Percentiles rank a stretch among this genome's conserved stretches.
phyloP scores from a whole-genome alignment of 2,888 invertebrate species.

The Drosophila pseudotalamancana region DNA sequence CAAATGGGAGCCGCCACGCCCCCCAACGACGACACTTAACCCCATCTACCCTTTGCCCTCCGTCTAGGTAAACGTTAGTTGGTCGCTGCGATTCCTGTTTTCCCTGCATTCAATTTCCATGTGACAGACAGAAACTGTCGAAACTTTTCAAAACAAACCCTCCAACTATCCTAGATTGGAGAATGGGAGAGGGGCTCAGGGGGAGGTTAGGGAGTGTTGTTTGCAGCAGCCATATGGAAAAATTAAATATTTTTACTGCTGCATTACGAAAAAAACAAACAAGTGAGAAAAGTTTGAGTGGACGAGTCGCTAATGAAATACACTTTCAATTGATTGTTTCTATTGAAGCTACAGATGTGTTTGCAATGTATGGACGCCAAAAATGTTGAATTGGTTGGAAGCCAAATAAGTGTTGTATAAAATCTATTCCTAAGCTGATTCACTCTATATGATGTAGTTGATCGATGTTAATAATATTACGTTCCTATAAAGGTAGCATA shows the following conservation, averaged over 20 bases:
- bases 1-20: constrained; percentile 8
- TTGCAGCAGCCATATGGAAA: constrained; percentile 8
- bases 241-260: constrained; percentile 12
- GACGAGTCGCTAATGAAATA: neutral
- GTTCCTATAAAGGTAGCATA: too few relatives aligned
- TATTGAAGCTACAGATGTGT: too few relatives aligned
- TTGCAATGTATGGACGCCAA: too few relatives aligned
- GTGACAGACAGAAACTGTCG: constrained; percentile 66
- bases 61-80: constrained; percentile 14
- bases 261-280: neutral
- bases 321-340: neutral
- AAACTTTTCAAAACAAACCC: constrained; percentile 70
- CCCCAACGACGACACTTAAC: neutral
- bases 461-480: too few relatives aligned
- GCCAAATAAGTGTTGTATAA: too few relatives aligned
- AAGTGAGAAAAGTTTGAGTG: neutral
- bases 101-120: constrained; percentile 40
- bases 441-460: too few relatives aligned
- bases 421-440: too few relatives aligned
- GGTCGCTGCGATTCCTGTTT: constrained; percentile 7
- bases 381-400: too few relatives aligned
- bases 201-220: neutral
- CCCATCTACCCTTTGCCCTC: neutral
- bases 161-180: neutral
- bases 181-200: neutral